These are phyloP conservation scores for Narcine bancroftii DNA, from an alignment of 2,113 vertebrate species.

Conservation along the genomic window DNA sequence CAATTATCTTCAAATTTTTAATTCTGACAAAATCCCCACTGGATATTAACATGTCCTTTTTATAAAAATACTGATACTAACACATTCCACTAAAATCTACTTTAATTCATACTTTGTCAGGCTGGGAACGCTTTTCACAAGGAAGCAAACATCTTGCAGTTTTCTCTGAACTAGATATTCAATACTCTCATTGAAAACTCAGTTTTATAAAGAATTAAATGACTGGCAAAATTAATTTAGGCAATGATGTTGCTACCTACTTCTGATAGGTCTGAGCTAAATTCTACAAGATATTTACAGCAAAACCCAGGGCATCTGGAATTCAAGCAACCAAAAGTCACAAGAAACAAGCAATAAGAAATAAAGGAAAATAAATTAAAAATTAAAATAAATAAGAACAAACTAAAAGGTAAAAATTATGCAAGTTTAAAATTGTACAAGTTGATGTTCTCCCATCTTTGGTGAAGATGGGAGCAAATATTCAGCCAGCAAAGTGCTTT, in stretches of 20 bases:
- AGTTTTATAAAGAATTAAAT: not conserved
- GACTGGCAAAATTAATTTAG: not conserved
- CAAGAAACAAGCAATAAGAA: too few species aligned
- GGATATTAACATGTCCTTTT: not conserved
- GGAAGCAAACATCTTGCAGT: not conserved
- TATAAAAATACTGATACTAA: not conserved
- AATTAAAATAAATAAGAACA: too few species aligned
- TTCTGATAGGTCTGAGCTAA: not conserved
- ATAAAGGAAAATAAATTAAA: too few species aligned
- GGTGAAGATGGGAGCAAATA: too few species aligned
- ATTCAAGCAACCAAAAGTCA: too few species aligned
- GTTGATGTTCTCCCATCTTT: too few species aligned
- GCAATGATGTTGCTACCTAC: too few species aligned
- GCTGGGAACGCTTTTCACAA: not conserved
- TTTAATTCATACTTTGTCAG: not conserved
- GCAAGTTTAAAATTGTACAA: too few species aligned
- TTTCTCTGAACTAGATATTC: not conserved
- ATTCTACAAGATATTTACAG: not conserved
- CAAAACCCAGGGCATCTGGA: too few species aligned
- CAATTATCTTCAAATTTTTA: not conserved
- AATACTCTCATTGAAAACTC: not conserved
- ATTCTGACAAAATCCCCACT: not conserved
- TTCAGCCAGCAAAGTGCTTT: too few species aligned
- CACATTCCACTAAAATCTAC: not conserved
- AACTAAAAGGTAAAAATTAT: too few species aligned